phyloP scores from a whole-genome alignment of 1,140 invertebrate species.

The Stratiolaelaps scimitus region DNA sequence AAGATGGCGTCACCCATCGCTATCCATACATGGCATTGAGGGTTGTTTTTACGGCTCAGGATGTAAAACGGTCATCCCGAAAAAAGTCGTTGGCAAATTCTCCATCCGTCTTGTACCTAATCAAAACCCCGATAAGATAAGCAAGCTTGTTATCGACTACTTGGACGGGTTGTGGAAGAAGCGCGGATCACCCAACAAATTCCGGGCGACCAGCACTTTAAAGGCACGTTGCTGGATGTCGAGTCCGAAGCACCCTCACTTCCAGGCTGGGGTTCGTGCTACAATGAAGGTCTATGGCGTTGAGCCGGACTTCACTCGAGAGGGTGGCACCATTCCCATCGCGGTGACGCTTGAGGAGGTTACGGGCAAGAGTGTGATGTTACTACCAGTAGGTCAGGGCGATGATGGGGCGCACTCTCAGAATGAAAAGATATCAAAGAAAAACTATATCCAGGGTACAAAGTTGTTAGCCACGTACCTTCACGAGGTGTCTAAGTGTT shows the following conservation, averaged over 20 bases:
- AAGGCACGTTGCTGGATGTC: constrained; percentile 62
- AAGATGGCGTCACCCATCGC: constrained; percentile 28
- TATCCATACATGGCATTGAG: constrained; percentile 51
- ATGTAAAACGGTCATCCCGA: constrained; percentile 85
- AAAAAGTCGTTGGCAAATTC: constrained; percentile 87
- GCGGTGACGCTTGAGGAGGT: constrained; percentile 74
- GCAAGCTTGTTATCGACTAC: constrained; percentile 58
- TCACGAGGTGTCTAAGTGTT: constrained; percentile 56
- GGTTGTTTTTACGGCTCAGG: constrained; percentile 84
- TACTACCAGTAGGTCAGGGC: constrained; percentile 70
- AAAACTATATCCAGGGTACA: constrained; percentile 84
- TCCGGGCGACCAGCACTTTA: constrained; percentile 45
- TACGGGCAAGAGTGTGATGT: constrained; percentile 79
- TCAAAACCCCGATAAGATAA: constrained; percentile 64
- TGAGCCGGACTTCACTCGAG: constrained; percentile 83
- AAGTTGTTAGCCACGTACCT: constrained; percentile 73
- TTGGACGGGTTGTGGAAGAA: constrained; percentile 53
- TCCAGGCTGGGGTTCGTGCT: constrained; percentile 69
- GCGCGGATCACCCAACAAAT: constrained; percentile 67
- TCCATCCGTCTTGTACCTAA: constrained; percentile 86
- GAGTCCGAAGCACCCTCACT: constrained; percentile 80
- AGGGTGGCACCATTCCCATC: constrained; percentile 90
- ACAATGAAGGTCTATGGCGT: constrained; percentile 76
- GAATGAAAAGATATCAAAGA: constrained; percentile 86
- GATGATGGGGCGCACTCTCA: constrained; percentile 97